Evolutionary conservation across 2,888 invertebrate species (phyloP).

Genomic region (Aleiodes alternator): DNA sequence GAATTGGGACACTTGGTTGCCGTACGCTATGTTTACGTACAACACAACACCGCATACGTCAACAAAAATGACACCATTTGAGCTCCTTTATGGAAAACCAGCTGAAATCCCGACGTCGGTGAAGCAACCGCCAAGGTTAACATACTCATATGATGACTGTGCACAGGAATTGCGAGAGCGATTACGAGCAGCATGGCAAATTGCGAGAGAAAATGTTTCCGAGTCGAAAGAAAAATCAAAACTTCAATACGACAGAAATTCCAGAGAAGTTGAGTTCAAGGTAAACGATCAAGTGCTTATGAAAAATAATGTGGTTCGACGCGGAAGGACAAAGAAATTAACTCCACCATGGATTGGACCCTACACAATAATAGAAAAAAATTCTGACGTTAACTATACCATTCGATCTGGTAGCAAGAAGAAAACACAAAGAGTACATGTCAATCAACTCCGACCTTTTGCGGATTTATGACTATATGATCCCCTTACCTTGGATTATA

Average conservation of each 20-base stretch:
- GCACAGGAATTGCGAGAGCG: slow-evolving; percentile 53
- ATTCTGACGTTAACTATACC: background rate
- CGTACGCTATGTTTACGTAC: slow-evolving; percentile 54
- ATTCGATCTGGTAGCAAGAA: background rate
- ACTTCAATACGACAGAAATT: slow-evolving; percentile 53
- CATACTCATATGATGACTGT: too few relatives aligned
- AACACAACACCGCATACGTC: slow-evolving; percentile 50
- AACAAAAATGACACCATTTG: slow-evolving; percentile 29
- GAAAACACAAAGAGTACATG: background rate
- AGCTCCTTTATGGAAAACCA: slow-evolving; percentile 35
- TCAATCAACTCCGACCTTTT: background rate
- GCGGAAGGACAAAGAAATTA: too few relatives aligned
- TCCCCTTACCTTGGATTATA: too few relatives aligned
- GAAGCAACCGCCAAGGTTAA: slow-evolving; percentile 57
- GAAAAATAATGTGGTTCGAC: too few relatives aligned
- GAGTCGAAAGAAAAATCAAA: slow-evolving; percentile 56
- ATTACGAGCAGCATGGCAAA: slow-evolving; percentile 55
- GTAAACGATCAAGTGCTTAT: slow-evolving; percentile 51
- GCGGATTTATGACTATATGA: too few relatives aligned
- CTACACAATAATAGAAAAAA: background rate
- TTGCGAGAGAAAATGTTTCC: slow-evolving; percentile 58
- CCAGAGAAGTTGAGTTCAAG: slow-evolving; percentile 46
- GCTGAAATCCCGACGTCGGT: slow-evolving; percentile 52
- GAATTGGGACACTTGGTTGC: slow-evolving; percentile 56
- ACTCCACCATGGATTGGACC: background rate